Evolutionary conservation across 2,888 invertebrate genomes (phyloP).

Genomic region (Pyralis farinalis): DNA sequence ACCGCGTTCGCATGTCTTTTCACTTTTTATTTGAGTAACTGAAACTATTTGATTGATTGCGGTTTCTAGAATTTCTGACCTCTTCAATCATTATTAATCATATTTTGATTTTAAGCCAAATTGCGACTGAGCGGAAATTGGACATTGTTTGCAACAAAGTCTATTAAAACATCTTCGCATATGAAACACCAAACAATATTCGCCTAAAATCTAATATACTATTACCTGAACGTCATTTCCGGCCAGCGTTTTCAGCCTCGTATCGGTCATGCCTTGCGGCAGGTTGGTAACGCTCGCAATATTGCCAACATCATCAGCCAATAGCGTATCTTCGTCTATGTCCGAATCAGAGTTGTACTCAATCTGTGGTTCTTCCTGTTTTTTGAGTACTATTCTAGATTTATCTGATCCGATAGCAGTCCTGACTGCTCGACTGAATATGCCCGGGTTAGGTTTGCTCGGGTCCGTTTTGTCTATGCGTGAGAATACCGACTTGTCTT

Average conservation of each 20-base stretch:
- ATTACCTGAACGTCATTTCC: slow-evolving; percentile 69
- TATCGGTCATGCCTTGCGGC: slow-evolving; percentile 71
- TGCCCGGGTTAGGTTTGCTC: slow-evolving; percentile 49
- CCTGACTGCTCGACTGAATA: slow-evolving; percentile 63
- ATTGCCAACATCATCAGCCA: slow-evolving; percentile 27
- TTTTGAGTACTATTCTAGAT: slow-evolving; percentile 30
- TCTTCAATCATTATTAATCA: no score
- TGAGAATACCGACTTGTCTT: slow-evolving; percentile 48
- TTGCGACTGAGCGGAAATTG: no score
- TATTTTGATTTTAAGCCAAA: no score
- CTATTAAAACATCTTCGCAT: no score
- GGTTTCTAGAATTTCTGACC: no score
- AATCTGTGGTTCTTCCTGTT: slow-evolving; percentile 41
- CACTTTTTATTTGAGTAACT: no score
- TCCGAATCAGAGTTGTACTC: slow-evolving; percentile 49
- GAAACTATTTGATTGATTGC: no score
- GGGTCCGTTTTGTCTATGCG: slow-evolving; percentile 49
- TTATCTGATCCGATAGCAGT: slow-evolving; percentile 45
- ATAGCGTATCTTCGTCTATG: slow-evolving; percentile 32
- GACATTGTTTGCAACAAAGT: no score
- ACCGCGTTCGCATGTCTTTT: no score
- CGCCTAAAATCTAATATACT: slow-evolving; percentile 13
- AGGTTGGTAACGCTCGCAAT: slow-evolving; percentile 51
- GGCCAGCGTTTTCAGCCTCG: slow-evolving; percentile 60
- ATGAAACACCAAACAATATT: neutral